Evolutionary conservation across 2,113 vertebrate species (phyloP).

Genomic region (Oncorhynchus kisutch): DNA sequence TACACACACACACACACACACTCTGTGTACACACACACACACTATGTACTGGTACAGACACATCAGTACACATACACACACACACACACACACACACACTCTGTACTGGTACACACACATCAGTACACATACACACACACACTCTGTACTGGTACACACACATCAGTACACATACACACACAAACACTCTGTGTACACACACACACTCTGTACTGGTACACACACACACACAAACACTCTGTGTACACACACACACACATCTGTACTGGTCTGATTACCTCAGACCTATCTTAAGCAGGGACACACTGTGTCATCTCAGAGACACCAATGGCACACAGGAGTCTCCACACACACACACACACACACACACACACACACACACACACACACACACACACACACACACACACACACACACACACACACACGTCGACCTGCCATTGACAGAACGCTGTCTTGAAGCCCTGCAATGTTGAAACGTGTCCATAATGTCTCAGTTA

Average conservation of each 20-base stretch:
- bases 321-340: background rate
- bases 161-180: no score
- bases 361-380: background rate
- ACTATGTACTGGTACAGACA: background rate
- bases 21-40: no score
- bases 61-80: no score
- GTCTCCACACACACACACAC: background rate
- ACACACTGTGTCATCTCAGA: constrained; percentile 8
- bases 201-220: no score
- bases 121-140: no score
- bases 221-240: no score
- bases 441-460: background rate
- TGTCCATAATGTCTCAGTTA: background rate
- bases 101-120: no score
- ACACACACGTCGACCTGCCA: background rate
- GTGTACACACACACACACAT: constrained; percentile 1
- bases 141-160: no score
- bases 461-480: background rate
- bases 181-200: no score
- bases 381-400: constrained; percentile 4
- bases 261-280: constrained; percentile 37
- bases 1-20: no score
- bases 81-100: no score
- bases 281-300: constrained; percentile 6
- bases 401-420: background rate